These are phyloP conservation scores for Herpetotheres cachinnans DNA, from an alignment of 2,113 vertebrate genomes.

Conservation along the genomic window DNA sequence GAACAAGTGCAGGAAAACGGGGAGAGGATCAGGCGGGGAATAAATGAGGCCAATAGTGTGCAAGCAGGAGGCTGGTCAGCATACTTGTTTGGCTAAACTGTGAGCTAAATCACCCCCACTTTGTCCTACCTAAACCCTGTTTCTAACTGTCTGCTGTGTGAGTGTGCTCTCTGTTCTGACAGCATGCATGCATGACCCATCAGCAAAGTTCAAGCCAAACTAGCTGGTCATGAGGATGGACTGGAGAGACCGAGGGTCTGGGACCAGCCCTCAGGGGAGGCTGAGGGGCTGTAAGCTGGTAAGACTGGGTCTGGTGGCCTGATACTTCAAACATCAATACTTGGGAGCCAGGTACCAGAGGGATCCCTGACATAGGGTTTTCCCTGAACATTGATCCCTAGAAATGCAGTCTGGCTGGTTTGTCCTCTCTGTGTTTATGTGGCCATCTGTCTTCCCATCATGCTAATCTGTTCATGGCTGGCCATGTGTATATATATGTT, in stretches of 20 bases:
- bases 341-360: neutral
- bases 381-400: neutral
- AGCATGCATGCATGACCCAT: neutral
- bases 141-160: neutral
- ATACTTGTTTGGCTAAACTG: neutral
- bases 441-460: neutral
- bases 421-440: neutral
- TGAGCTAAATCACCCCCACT: neutral
- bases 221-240: neutral
- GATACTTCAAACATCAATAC: neutral
- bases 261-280: neutral
- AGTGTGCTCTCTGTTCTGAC: neutral
- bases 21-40: neutral
- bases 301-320: neutral
- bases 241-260: neutral
- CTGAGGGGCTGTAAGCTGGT: neutral
- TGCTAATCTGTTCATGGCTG: neutral
- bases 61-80: neutral
- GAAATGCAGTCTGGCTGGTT: neutral
- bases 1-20: neutral
- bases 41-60: neutral
- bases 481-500: fast-evolving
- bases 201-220: neutral
- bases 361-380: neutral
- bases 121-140: neutral